Evolutionary conservation across 2,113 vertebrate genomes (phyloP).

Genomic region (Ageneiosus marmoratus): DNA sequence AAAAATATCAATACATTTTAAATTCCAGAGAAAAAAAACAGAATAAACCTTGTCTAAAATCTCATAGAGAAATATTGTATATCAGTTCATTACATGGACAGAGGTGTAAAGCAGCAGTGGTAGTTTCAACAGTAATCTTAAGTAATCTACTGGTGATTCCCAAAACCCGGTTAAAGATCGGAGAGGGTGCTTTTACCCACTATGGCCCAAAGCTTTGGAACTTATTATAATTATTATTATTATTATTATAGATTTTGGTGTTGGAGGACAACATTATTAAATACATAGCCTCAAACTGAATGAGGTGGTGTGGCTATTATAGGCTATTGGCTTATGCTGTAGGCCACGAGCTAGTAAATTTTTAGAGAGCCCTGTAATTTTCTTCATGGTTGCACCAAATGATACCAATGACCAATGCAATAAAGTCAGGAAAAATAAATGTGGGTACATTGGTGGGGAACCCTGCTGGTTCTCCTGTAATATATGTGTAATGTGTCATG

Average conservation of each 20-base stretch:
- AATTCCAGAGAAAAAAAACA: not conserved
- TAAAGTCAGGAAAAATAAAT: not conserved
- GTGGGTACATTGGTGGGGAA: not conserved
- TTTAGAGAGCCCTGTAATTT: not conserved
- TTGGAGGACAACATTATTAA: not conserved
- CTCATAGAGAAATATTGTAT: not conserved
- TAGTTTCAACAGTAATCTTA: too few species aligned
- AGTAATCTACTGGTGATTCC: too few species aligned
- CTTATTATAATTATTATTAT: too few species aligned
- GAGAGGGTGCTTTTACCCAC: too few species aligned
- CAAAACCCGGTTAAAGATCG: too few species aligned
- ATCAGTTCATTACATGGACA: not conserved
- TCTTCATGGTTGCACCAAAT: not conserved
- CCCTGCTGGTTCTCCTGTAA: not conserved
- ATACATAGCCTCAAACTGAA: not conserved
- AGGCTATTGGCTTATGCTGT: not conserved
- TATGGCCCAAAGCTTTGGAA: too few species aligned
- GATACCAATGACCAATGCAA: not conserved
- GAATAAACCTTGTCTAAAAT: not conserved
- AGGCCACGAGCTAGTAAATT: not conserved
- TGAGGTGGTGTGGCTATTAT: not conserved
- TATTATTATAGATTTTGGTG: not conserved
- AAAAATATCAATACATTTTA: not conserved
- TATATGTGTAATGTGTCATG: constrained; percentile 22
- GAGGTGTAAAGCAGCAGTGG: not conserved